A percentile compares a stretch with the other conserved stretches of the same genome.
These are phyloP conservation scores for Cacoxenus indagator DNA, from an alignment of 2,888 invertebrate genomes.

Conservation along the genomic window DNA sequence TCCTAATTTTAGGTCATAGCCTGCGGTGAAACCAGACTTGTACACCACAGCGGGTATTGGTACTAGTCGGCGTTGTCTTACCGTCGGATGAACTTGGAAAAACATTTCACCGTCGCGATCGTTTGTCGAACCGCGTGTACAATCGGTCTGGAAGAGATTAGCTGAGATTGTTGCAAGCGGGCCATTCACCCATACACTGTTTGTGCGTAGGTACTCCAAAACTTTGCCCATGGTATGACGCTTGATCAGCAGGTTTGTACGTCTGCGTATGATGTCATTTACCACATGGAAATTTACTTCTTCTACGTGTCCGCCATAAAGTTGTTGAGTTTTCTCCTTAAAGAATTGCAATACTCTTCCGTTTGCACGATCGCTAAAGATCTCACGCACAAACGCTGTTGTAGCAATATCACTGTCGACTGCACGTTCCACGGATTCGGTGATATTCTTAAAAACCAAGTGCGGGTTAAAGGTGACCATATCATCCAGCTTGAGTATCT, in stretches of 20 bases:
- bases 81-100: slow-evolving; percentile 85
- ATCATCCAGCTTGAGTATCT: slow-evolving; percentile 85
- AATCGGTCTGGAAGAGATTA: slow-evolving; percentile 88
- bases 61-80: slow-evolving; percentile 83
- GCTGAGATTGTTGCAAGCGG: slow-evolving; percentile 86
- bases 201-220: slow-evolving; percentile 81
- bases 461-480: slow-evolving; percentile 93
- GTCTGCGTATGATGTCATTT: slow-evolving; percentile 83
- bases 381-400: slow-evolving; percentile 84
- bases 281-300: slow-evolving; percentile 87
- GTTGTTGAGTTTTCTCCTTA: slow-evolving; percentile 88
- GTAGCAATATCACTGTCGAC: slow-evolving; percentile 81
- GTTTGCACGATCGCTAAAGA: slow-evolving; percentile 85
- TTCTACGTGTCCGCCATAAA: slow-evolving; percentile 89
- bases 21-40: slow-evolving; percentile 82
- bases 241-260: slow-evolving; percentile 85
- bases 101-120: slow-evolving; percentile 89
- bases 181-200: slow-evolving; percentile 79
- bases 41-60: slow-evolving; percentile 88
- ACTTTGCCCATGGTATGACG: slow-evolving; percentile 84
- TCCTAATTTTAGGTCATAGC: slow-evolving; percentile 87
- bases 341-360: slow-evolving; percentile 88
- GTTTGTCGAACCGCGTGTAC: slow-evolving; percentile 79
- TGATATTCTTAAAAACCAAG: slow-evolving; percentile 86
- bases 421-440: slow-evolving; percentile 81